These are phyloP conservation scores for Perodicticus potto DNA, from an alignment of 2,797 vertebrate species.

Conservation along the genomic window DNA sequence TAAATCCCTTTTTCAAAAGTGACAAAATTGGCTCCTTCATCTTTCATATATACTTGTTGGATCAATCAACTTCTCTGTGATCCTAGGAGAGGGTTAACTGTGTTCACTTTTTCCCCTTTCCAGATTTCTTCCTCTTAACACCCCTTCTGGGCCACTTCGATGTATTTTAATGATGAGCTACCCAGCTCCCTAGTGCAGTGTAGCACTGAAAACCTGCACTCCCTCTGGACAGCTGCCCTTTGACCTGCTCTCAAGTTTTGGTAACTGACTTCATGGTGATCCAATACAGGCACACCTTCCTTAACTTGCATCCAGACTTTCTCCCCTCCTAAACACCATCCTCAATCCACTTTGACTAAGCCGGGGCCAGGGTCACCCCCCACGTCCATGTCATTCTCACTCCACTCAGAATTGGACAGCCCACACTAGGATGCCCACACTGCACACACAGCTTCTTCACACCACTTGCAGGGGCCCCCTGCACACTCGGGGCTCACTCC, in stretches of 20 bases:
- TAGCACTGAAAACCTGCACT: background rate
- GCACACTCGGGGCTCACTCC: too few relatives aligned
- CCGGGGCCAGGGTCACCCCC: too few relatives aligned
- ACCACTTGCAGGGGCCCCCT: accelerated
- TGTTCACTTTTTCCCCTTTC: background rate
- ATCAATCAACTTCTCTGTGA: background rate
- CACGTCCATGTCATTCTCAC: background rate
- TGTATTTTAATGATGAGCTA: background rate
- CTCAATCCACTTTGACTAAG: background rate
- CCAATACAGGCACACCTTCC: background rate
- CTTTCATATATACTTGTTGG: background rate
- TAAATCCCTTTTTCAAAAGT: background rate
- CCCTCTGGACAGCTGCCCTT: background rate
- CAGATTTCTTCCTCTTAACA: background rate
- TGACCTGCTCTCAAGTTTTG: background rate
- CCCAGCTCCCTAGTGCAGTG: background rate
- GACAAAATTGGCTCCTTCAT: background rate
- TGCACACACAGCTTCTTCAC: background rate
- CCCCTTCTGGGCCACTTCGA: too few relatives aligned
- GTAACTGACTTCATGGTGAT: background rate
- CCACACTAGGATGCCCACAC: too few relatives aligned
- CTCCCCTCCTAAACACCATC: background rate
- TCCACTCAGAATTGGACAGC: too few relatives aligned
- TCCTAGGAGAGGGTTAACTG: background rate
- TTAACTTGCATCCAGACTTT: background rate